Evolutionary conservation across 2,113 vertebrate species (phyloP), one percentile per base, ranked within the genome.

Genomic region (Cathartes aura): DNA sequence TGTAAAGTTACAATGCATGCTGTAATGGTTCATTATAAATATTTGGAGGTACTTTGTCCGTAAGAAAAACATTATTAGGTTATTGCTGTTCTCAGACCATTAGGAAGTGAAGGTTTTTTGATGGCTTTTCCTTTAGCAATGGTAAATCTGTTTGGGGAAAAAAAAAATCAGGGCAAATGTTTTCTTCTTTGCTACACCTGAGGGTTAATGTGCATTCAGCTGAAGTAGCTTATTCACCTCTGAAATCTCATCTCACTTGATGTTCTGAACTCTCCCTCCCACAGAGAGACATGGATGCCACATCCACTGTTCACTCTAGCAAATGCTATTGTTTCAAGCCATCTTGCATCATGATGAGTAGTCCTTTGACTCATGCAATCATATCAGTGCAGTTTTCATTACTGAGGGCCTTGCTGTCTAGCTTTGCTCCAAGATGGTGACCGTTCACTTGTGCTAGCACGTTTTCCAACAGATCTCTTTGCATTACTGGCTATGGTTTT

Each of bases 201-300:
- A 87, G 96, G 71, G 89, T 87, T 93, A 80, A 81, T 84, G 94
- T 92, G 73, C 94, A 87, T 96, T 75, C 92, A 89, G 48, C 72
- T 67, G 29, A 64, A 91, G 81, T 58, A 82, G 90, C 81, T 96
- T 89, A 21, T 83, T 95, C 93, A 81, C 58, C 87, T 88, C 53
- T 53, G 66, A 20, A 76, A 53, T 30, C 83, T 85, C 82, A 43
- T 62, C 80, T 95, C 52, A 16, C 20, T 56, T 81, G 74, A 62
- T 30, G 53, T 38, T 84, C 76, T 34, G 88, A 90, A 6, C 71
- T 52, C 34, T n/a, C 36, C 81, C 70, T 87, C 45, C 48, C 76
- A 40, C 74, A 30, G 71, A 58, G 82, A 42, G 88, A 5, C 0
- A 22, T 13, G 63, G 85, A 5, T 94, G 87, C 74, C 66, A 21